Evolutionary conservation across 2,888 invertebrate genomes (phyloP).

Genomic region (Coenonympha glycerion): DNA sequence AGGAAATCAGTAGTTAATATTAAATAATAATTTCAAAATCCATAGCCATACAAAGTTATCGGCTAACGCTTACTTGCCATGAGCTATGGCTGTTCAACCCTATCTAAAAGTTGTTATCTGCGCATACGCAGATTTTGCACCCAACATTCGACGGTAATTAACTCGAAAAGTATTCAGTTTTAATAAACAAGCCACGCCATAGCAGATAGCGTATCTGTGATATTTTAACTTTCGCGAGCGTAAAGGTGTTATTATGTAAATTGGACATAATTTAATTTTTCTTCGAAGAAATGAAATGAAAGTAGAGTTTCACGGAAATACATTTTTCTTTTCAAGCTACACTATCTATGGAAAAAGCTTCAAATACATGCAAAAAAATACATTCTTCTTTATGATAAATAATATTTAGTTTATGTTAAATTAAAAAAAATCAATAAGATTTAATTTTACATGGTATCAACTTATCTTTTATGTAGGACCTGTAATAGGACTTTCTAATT

Average conservation of each 20-base stretch:
- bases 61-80: too few relatives aligned
- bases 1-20: too few relatives aligned
- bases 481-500: too few relatives aligned
- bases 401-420: too few relatives aligned
- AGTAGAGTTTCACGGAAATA: neutral
- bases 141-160: conserved; percentile 23
- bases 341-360: neutral
- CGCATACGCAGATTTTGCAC: conserved; percentile 42
- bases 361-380: neutral
- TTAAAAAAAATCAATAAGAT: too few relatives aligned
- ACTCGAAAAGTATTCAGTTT: conserved; percentile 21
- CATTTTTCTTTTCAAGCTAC: neutral
- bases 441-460: too few relatives aligned
- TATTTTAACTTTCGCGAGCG: conserved; percentile 20
- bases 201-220: conserved; percentile 21
- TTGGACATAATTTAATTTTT: conserved; percentile 15
- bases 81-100: conserved; percentile 11
- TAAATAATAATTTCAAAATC: too few relatives aligned
- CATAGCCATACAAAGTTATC: too few relatives aligned
- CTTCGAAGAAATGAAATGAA: conserved; percentile 9
- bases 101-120: conserved; percentile 35
- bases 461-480: too few relatives aligned
- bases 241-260: conserved; percentile 23
- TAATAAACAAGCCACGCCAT: conserved; percentile 19
- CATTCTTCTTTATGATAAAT: too few relatives aligned